Base-by-base conservation (phyloP, 2,797 vertebrate species). In the Arctocebus calabarensis region DNA sequence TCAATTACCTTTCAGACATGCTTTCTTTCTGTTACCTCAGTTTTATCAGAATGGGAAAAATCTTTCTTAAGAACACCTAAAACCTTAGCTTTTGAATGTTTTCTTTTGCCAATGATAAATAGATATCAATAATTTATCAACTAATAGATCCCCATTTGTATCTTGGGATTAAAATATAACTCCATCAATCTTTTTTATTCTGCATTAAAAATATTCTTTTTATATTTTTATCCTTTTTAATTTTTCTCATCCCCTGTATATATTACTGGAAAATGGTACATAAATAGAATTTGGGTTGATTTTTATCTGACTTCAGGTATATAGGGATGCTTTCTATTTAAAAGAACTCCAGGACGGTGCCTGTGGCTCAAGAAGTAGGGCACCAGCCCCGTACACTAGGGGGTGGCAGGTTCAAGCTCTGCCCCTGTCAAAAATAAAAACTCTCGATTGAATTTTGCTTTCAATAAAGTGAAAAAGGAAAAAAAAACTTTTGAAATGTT, bases 41-140 rank as follows among this genome's bases (percentile, higher is more conserved):
- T 78, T 92, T 94, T 94, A 86, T 81, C 43, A 94, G 64, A 83
- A 57, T 48, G 32, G 59, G 64, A 81, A 93, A 86, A 88, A 6
- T 70, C 75, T 87, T 94, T 23, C 19, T 62, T 22, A 75, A 64
- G 22, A 71, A 23, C 48, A 75, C 40, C 32, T 9, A 70, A 55
- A 81, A 75, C 37, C 13, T 88, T 75, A 43, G 48, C 32, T 61
- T 94, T 92, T 92, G 22, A 45, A 0, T 90, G 12, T 77, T 90
- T 88, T 71, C 12, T 20, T 59, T 90, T 94, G 20, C 75, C 87
- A 78, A 19, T 90, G 29, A 79, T 74, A 16, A 94, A 14, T 37
- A 71, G 19, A 40, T 90, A 55, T 32, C 87, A 84, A 86, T 43
- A 88, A 1, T 13, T 75, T 74, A 23, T 32, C n/a, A 4, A 83